Evolutionary conservation across 2,113 vertebrate species (phyloP), one percentile per base, ranked within the genome.

Genomic region (Hippotragus niger): DNA sequence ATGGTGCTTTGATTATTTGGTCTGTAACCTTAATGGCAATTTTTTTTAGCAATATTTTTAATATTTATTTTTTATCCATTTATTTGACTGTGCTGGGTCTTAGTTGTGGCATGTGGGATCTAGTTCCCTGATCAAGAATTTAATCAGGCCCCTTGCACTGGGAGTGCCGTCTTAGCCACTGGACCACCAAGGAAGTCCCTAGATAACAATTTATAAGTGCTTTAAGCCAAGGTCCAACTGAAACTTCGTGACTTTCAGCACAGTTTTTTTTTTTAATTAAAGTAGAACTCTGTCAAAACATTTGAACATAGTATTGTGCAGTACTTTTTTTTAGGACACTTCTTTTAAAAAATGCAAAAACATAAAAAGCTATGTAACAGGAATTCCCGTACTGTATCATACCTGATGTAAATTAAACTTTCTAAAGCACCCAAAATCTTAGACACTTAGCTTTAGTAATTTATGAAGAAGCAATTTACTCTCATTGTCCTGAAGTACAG

Each of bases 381-480:
- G 27, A 55, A 40, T 14, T 52, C 78, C 6, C 1, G 15, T 83
- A 62, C 14, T 94, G 53, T 55, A 50, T 85, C 21, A 71, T 93
- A 58, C 33, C 19, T 96, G 15, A 83, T 94, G 0, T 88, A 91
- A 86, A 90, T 90, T 71, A 88, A 81, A 74, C 55, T 97, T 92
- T 84, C 43, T 80, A 64, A 88, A 64, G 36, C 15, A 50, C 13
- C 31, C 15, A 25, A 58, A 85, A 55, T 76, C 45, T 94, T 91
- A 29, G 8, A 62, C 36, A 96, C 4, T 85, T 86, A 58, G 25
- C 43, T 90, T 89, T 40, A 93, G 5, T 95, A 86, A 58, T 53
- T 93, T 67, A 50, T 96, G 17, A 96, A 89, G 50, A 96, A 87
- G 50, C 76, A 81, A 13, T 50, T 94, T 90, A 23, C 29, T 97